Evolutionary conservation across 1,140 invertebrate species (phyloP).

Genomic region (Aleiodes sp.): DNA sequence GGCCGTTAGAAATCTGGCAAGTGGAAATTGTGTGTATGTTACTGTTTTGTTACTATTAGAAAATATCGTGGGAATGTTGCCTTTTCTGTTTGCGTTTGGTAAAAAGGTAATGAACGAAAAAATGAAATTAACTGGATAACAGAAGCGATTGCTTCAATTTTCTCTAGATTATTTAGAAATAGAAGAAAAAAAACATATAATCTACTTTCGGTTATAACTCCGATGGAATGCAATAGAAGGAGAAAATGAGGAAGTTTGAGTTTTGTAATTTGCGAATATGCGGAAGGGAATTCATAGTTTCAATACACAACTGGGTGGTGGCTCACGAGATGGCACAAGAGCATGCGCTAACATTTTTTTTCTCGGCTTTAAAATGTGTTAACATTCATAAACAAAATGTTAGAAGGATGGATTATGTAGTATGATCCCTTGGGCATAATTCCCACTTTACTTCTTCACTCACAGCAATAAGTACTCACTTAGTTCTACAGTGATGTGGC

Average conservation of each 20-base stretch:
- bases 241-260: neutral
- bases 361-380: no score
- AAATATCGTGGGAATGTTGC: constrained; percentile 12
- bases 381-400: no score
- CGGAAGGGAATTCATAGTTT: neutral
- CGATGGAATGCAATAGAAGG: neutral
- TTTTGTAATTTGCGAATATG: neutral
- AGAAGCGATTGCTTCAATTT: no score
- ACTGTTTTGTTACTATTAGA: neutral
- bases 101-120: no score
- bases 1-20: constrained; percentile 15
- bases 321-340: no score
- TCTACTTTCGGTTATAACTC: neutral
- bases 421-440: no score
- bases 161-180: no score
- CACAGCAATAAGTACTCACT: no score
- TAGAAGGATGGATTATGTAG: no score
- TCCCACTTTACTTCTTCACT: no score
- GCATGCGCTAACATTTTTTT: no score
- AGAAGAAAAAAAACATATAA: neutral
- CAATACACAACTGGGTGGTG: neutral
- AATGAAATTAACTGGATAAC: neutral
- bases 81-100: neutral
- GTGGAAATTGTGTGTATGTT: constrained; percentile 10
- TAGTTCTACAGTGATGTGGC: no score